phyloP scores from a whole-genome alignment of 2,797 vertebrate species.

The Sciurus vulgaris region DNA sequence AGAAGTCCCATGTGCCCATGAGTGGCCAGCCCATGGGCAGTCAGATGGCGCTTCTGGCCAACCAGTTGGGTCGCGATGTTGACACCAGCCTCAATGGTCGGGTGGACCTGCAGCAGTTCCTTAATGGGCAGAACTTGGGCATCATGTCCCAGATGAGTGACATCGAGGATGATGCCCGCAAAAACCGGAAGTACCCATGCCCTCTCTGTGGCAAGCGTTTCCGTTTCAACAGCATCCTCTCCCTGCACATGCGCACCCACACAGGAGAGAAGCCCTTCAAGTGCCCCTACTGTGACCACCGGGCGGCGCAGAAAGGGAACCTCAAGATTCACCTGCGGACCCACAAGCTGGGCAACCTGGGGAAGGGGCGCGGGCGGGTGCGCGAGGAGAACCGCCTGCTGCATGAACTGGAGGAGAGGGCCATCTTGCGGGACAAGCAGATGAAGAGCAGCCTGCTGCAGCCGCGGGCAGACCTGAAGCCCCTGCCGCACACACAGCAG shows the following conservation, averaged over 20 bases:
- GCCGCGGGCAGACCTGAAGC: slow-evolving; percentile 89
- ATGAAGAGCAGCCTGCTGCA: slow-evolving; percentile 95
- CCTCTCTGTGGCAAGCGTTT: slow-evolving; percentile 99
- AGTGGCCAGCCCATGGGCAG: slow-evolving; percentile 96
- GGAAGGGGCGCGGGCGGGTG: slow-evolving; percentile 98
- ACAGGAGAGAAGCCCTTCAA: slow-evolving; percentile 99
- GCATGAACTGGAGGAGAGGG: slow-evolving; percentile 98
- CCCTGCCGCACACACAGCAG: slow-evolving; percentile 90
- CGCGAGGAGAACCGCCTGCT: slow-evolving; percentile 97
- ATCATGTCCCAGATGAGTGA: slow-evolving; percentile 99
- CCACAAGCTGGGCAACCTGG: slow-evolving; percentile 98
- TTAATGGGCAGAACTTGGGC: slow-evolving; percentile 98
- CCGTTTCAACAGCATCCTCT: slow-evolving; percentile 99
- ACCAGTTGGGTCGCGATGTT: slow-evolving; percentile 97
- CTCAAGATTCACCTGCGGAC: slow-evolving; percentile 99
- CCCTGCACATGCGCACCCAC: slow-evolving; percentile 98
- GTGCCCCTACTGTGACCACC: slow-evolving; percentile 99
- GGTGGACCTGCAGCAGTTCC: slow-evolving; percentile 98
- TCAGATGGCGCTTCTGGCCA: slow-evolving; percentile 97
- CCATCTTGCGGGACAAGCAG: slow-evolving; percentile 98
- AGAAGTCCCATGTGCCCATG: slow-evolving; percentile 95
- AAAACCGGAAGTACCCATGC: slow-evolving; percentile 98
- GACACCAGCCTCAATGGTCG: slow-evolving; percentile 96
- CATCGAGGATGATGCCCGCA: slow-evolving; percentile 98
- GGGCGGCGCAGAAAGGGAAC: slow-evolving; percentile 98